Percentiles rank a stretch among this genome's conserved stretches.
These are phyloP conservation scores for Brachionus sp. DNA, from an alignment of 1,140 invertebrate genomes.

Conservation along the genomic window DNA sequence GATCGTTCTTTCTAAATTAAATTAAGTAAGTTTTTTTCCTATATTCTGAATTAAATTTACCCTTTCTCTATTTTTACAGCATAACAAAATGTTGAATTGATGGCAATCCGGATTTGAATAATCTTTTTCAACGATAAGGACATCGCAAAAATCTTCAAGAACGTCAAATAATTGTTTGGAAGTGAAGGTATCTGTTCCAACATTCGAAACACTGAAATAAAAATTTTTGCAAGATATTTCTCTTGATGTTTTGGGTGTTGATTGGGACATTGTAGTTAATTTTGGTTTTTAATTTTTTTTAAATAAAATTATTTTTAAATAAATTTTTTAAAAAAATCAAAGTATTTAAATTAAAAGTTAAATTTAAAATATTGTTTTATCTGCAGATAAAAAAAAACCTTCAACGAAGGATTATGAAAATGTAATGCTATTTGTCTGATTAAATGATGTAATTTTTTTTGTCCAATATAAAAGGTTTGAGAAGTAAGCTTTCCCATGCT, in stretches of 20 bases:
- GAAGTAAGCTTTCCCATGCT: too few relatives aligned
- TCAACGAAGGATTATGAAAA: too few relatives aligned
- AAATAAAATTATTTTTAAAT: too few relatives aligned
- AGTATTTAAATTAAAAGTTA: too few relatives aligned
- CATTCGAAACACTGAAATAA: neutral
- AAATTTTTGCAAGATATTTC: slow-evolving; percentile 5
- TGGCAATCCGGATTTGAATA: neutral
- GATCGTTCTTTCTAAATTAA: neutral
- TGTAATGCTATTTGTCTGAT: too few relatives aligned
- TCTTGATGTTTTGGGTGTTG: neutral
- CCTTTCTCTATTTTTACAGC: neutral
- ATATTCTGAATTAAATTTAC: neutral
- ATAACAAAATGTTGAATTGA: neutral
- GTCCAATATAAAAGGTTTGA: too few relatives aligned
- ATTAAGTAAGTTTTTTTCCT: neutral
- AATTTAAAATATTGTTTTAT: too few relatives aligned
- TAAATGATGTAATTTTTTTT: too few relatives aligned
- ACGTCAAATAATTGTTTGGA: neutral
- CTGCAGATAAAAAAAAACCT: too few relatives aligned
- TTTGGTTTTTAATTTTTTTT: too few relatives aligned
- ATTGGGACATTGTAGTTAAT: neutral
- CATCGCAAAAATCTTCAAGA: neutral
- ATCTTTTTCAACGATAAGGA: neutral
- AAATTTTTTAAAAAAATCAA: too few relatives aligned
- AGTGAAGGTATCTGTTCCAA: neutral